Evolutionary conservation across 1,140 invertebrate genomes (phyloP).

Genomic region (Sinonovacula constricta): DNA sequence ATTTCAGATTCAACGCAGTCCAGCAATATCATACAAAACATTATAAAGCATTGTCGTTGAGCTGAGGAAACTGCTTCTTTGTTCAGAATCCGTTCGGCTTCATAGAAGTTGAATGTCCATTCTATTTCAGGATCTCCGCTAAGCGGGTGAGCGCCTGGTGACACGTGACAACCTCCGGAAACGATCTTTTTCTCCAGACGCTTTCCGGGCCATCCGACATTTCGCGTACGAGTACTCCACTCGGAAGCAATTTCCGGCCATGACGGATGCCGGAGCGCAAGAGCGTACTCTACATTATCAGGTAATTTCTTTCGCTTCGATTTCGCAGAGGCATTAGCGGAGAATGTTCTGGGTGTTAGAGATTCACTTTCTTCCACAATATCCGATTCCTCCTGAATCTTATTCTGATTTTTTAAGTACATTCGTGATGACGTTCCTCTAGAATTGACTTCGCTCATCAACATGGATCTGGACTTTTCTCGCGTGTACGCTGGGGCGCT

Average conservation of each 20-base stretch:
- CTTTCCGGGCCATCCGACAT: constrained; percentile 43
- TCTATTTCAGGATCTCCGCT: constrained; percentile 45
- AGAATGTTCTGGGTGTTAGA: constrained; percentile 16
- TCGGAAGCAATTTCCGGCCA: constrained; percentile 44
- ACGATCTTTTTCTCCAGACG: constrained; percentile 40
- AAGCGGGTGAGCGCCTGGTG: constrained; percentile 36
- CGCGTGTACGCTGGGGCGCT: constrained; percentile 39
- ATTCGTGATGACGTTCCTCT: constrained; percentile 37
- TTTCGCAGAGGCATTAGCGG: constrained; percentile 24
- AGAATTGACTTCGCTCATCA: constrained; percentile 19
- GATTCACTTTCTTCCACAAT: constrained; percentile 39
- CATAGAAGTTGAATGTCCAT: constrained; percentile 42
- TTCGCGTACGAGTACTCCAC: constrained; percentile 30
- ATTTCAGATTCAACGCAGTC: constrained; percentile 26
- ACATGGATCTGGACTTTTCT: constrained; percentile 39
- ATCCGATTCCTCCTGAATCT: constrained; percentile 20
- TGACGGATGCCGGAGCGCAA: constrained; percentile 28
- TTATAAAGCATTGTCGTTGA: constrained; percentile 44
- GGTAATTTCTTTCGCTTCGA: constrained; percentile 38
- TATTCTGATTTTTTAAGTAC: constrained; percentile 35
- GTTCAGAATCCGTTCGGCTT: constrained; percentile 39
- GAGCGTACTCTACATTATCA: constrained; percentile 41
- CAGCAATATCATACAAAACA: constrained; percentile 37
- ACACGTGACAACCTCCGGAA: constrained; percentile 43
- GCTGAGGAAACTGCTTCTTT: constrained; percentile 42